These are phyloP conservation scores for Clanis bilineata DNA, from an alignment of 2,888 invertebrate species.

Conservation along the genomic window DNA sequence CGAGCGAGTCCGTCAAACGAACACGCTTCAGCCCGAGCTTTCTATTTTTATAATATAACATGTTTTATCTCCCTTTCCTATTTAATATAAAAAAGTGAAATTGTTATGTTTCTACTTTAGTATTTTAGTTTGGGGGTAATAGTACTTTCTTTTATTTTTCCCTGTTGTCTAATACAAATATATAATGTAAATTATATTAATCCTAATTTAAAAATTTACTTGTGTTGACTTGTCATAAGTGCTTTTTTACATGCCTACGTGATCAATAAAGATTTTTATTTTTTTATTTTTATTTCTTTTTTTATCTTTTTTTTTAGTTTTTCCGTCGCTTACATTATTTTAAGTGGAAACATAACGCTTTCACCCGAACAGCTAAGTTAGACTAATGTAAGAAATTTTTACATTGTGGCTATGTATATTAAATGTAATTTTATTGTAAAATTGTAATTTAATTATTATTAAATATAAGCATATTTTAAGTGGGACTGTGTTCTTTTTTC, in stretches of 20 bases:
- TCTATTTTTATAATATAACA: slow-evolving; percentile 62
- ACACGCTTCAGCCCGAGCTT: slow-evolving; percentile 44
- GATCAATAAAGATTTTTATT: too few species aligned
- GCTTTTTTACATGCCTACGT: too few species aligned
- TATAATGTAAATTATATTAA: too few species aligned
- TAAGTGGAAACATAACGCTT: slow-evolving; percentile 10
- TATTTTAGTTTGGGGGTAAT: not conserved
- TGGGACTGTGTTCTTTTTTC: slow-evolving; percentile 56
- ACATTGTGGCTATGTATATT: slow-evolving; percentile 74
- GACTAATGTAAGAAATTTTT: slow-evolving; percentile 60
- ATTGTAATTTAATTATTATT: slow-evolving; percentile 66
- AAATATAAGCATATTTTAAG: slow-evolving; percentile 73
- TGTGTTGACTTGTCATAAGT: too few species aligned
- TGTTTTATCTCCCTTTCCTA: slow-evolving; percentile 41
- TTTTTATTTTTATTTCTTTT: not conserved
- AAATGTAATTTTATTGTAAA: slow-evolving; percentile 68
- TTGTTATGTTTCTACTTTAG: not conserved
- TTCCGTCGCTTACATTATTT: not conserved
- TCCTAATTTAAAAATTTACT: too few species aligned
- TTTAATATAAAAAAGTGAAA: slow-evolving; percentile 29
- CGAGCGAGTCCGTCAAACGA: slow-evolving; percentile 32
- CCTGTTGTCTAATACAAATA: too few species aligned
- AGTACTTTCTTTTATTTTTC: too few species aligned
- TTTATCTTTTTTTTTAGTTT: not conserved
- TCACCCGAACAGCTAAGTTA: slow-evolving; percentile 14